Percentiles rank a stretch among this genome's conserved stretches.
phyloP scores from a whole-genome alignment of 2,888 invertebrate genomes.

The Lithosia quadra region DNA sequence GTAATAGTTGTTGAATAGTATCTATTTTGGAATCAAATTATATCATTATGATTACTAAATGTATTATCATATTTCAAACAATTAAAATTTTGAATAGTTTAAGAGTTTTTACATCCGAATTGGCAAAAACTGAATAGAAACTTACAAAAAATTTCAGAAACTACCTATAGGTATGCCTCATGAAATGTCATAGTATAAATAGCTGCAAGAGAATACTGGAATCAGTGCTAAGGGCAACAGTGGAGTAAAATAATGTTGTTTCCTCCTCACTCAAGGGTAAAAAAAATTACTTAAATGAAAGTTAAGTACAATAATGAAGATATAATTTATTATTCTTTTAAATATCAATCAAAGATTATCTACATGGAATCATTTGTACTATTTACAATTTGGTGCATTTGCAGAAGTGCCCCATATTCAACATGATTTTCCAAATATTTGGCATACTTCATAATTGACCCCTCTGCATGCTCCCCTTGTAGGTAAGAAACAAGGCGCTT shows the following conservation, averaged over 20 bases:
- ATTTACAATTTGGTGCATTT: slow-evolving; percentile 57
- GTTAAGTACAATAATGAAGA: background rate
- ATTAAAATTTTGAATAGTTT: background rate
- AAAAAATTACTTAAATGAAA: too few species aligned
- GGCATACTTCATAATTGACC: slow-evolving; percentile 53
- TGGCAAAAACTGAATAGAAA: background rate
- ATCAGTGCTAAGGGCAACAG: background rate
- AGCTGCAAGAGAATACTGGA: background rate
- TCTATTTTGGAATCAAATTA: background rate
- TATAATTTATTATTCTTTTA: slow-evolving; percentile 23
- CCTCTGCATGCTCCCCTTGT: slow-evolving; percentile 54
- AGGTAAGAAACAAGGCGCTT: slow-evolving; percentile 60
- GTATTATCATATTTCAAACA: background rate
- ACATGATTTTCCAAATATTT: slow-evolving; percentile 59
- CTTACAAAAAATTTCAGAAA: too few species aligned
- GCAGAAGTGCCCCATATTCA: slow-evolving; percentile 56
- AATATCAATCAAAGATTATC: slow-evolving; percentile 31
- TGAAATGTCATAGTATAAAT: too few species aligned
- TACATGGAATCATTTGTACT: slow-evolving; percentile 51
- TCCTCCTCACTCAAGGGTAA: too few species aligned
- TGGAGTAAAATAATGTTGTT: too few species aligned
- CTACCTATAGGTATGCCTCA: too few species aligned
- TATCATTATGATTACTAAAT: background rate
- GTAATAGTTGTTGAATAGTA: background rate
- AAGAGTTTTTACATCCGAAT: background rate